Evolutionary conservation across 2,113 vertebrate genomes (phyloP).

Genomic region (Oostethus manadensis): DNA sequence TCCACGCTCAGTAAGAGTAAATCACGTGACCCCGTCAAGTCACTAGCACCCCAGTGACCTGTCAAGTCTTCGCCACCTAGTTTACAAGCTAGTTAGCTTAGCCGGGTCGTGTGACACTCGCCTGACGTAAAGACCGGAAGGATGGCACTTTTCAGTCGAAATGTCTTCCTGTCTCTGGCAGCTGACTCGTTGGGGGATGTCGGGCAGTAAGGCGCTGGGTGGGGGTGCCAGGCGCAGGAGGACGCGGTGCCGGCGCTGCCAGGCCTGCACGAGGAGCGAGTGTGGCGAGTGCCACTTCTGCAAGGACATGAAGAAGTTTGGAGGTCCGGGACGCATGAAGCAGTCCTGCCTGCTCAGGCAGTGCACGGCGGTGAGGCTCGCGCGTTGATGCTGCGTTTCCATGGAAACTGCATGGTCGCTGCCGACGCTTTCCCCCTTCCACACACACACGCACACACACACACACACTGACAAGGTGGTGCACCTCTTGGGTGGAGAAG

Average conservation of each 20-base stretch:
- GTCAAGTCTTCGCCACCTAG: too few species aligned
- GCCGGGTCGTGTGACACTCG: too few species aligned
- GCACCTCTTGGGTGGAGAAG: too few species aligned
- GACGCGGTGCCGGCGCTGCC: slow-evolving; percentile 89
- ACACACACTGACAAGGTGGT: not conserved
- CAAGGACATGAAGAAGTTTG: slow-evolving; percentile 95
- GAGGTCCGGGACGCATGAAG: slow-evolving; percentile 90
- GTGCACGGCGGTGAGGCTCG: slow-evolving; percentile 84
- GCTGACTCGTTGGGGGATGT: slow-evolving; percentile 83
- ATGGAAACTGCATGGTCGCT: slow-evolving; percentile 45
- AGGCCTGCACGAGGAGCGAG: slow-evolving; percentile 87
- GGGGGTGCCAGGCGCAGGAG: slow-evolving; percentile 82
- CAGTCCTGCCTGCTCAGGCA: slow-evolving; percentile 90
- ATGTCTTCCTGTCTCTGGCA: slow-evolving; percentile 38
- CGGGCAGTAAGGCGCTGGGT: slow-evolving; percentile 83
- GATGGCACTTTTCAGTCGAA: too few species aligned
- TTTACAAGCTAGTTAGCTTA: too few species aligned
- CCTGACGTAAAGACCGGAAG: too few species aligned
- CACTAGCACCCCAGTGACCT: too few species aligned
- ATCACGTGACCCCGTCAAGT: not conserved
- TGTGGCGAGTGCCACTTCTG: slow-evolving; percentile 94
- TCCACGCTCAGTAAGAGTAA: too few species aligned
- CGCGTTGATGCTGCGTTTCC: slow-evolving; percentile 50
- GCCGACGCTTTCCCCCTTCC: too few species aligned
- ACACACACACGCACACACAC: slow-evolving; percentile 17